Percentiles rank a stretch among this genome's conserved stretches.
These are phyloP conservation scores for Temnothorax longispinosus DNA, from an alignment of 1,140 invertebrate genomes.

Conservation along the genomic window DNA sequence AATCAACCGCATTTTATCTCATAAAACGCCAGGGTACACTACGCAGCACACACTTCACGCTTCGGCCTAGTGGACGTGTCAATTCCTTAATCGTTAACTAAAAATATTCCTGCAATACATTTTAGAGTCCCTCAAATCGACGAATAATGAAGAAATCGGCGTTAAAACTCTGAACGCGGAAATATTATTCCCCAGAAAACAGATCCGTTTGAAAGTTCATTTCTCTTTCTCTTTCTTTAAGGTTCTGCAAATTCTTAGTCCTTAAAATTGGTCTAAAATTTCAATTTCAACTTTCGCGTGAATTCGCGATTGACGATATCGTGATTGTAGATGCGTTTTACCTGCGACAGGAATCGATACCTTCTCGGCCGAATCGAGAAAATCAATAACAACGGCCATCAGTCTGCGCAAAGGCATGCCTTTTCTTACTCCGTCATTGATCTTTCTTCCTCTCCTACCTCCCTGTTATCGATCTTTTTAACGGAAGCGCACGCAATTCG, in stretches of 20 bases:
- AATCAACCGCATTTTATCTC: slow-evolving; percentile 61
- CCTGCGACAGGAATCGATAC: slow-evolving; percentile 3
- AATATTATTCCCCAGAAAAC: too few species aligned
- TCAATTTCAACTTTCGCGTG: not conserved
- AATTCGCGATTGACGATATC: not conserved
- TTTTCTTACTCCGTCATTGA: slow-evolving; percentile 69
- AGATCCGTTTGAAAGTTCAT: not conserved
- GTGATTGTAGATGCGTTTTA: not conserved
- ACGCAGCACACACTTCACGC: slow-evolving; percentile 7
- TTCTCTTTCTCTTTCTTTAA: not conserved
- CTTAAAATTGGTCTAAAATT: not conserved
- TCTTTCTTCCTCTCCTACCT: slow-evolving; percentile 3
- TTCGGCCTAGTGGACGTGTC: slow-evolving; percentile 30
- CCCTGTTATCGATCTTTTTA: slow-evolving; percentile 53
- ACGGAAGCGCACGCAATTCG: slow-evolving; percentile 64
- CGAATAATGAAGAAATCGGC: not conserved
- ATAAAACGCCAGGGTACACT: slow-evolving; percentile 37
- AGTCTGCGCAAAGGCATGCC: slow-evolving; percentile 68
- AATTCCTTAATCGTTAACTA: not conserved
- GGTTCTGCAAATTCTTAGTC: not conserved
- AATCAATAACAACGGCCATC: slow-evolving; percentile 38
- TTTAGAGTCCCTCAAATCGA: not conserved
- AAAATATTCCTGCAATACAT: not conserved
- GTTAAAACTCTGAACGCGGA: too few species aligned
- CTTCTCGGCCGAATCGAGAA: slow-evolving; percentile 40